phyloP scores from a whole-genome alignment of 1,140 invertebrate species.

The Habropoda laboriosa region DNA sequence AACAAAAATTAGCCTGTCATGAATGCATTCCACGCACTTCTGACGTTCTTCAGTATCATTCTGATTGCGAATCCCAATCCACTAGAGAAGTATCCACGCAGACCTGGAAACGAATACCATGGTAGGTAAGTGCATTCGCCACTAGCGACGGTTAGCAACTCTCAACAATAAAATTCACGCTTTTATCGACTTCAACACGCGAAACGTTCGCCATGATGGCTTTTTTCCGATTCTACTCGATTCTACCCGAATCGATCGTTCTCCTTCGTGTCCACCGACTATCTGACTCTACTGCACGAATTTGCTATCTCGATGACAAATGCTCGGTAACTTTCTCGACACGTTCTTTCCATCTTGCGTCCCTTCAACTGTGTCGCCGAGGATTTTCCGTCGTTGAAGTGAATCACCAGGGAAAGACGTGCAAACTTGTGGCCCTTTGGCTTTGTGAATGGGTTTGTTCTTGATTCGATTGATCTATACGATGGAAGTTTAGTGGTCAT shows the following conservation, averaged over 20 bases:
- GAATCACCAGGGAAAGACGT: background rate
- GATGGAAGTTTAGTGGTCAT: background rate
- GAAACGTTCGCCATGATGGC: background rate
- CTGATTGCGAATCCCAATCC: constrained; percentile 20
- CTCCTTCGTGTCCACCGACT: background rate
- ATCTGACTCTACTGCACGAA: background rate
- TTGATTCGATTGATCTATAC: background rate
- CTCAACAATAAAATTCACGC: background rate
- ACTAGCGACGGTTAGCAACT: background rate
- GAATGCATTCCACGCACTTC: constrained; percentile 48
- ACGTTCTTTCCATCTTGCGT: background rate
- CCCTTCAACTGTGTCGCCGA: background rate
- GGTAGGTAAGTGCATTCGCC: constrained; percentile 68
- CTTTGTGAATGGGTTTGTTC: background rate
- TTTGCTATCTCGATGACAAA: constrained; percentile 12
- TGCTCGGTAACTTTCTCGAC: background rate
- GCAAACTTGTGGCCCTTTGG: constrained; percentile 1
- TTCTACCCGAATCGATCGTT: background rate
- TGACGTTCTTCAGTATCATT: constrained; percentile 46
- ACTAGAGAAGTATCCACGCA: constrained; percentile 52
- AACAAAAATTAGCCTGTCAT: constrained; percentile 49
- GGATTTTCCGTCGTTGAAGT: background rate
- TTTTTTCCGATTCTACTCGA: no score
- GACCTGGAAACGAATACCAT: constrained; percentile 61
- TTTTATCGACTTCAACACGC: background rate